Evolutionary conservation across 2,113 vertebrate genomes (phyloP).

Genomic region (Saccopteryx leptura): DNA sequence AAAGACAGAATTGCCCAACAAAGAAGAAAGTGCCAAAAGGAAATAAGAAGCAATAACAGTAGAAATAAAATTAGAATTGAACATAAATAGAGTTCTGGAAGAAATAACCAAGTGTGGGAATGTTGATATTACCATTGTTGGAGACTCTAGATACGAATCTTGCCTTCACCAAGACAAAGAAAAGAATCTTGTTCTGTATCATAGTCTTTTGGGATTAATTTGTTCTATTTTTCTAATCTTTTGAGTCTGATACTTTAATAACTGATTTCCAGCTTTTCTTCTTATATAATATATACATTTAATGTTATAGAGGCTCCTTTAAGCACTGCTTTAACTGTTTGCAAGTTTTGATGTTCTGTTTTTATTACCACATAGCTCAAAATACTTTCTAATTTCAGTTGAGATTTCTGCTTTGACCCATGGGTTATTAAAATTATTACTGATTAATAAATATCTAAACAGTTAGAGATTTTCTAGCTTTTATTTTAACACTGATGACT

Average conservation of each 20-base stretch:
- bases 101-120: not conserved
- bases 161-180: not conserved
- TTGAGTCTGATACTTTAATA: not conserved
- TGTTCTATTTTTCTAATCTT: not conserved
- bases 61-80: not conserved
- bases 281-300: not conserved
- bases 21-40: not conserved
- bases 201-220: not conserved
- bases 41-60: not conserved
- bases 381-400: constrained; percentile 10
- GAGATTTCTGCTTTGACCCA: not conserved
- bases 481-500: not conserved
- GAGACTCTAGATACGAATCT: not conserved
- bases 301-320: not conserved
- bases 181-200: not conserved
- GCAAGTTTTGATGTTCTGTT: not conserved
- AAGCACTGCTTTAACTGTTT: not conserved
- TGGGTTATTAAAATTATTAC: not conserved
- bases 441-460: constrained; percentile 13
- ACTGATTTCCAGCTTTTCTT: not conserved
- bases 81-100: not conserved
- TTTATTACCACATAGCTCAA: not conserved
- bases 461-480: not conserved
- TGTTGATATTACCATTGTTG: not conserved
- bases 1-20: not conserved